A percentile compares a stretch with the other conserved stretches of the same genome.
Conservation (phyloP, 2,888 invertebrate genomes). For the Pemphredon lugubris region DNA sequence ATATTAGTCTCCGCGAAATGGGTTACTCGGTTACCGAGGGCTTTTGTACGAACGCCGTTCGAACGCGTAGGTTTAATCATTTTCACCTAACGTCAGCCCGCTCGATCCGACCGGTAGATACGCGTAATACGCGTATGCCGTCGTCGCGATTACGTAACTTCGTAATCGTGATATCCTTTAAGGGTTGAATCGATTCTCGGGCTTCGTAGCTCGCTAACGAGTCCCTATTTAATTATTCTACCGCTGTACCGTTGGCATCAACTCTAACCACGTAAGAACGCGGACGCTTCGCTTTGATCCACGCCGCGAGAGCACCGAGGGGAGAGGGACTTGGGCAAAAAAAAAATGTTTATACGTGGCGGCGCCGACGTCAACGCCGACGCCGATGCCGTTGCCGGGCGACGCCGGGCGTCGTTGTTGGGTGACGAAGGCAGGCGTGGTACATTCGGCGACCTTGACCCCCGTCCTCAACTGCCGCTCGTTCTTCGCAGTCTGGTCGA, state of each 20-base stretch:
- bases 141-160: background rate
- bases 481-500: conserved; percentile 77
- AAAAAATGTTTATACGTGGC: conserved; percentile 39
- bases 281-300: conserved; percentile 13
- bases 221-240: conserved; percentile 21
- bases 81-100: too few relatives aligned
- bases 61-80: too few relatives aligned
- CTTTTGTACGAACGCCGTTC: too few relatives aligned
- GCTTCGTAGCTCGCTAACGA: conserved; percentile 6
- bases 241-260: background rate
- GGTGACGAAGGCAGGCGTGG: conserved; percentile 67
- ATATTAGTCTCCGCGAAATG: too few relatives aligned
- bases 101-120: too few relatives aligned
- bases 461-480: conserved; percentile 75
- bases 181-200: conserved; percentile 37
- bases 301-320: background rate
- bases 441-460: conserved; percentile 79
- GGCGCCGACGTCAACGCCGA: conserved; percentile 21
- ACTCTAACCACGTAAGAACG: conserved; percentile 7
- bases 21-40: too few relatives aligned
- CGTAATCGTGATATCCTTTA: conserved; percentile 20
- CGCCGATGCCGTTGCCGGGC: conserved; percentile 41
- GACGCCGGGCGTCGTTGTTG: conserved; percentile 52
- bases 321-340: background rate
- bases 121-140: background rate